phyloP scores from a whole-genome alignment of 2,888 invertebrate species.

The Tyria jacobaeae region DNA sequence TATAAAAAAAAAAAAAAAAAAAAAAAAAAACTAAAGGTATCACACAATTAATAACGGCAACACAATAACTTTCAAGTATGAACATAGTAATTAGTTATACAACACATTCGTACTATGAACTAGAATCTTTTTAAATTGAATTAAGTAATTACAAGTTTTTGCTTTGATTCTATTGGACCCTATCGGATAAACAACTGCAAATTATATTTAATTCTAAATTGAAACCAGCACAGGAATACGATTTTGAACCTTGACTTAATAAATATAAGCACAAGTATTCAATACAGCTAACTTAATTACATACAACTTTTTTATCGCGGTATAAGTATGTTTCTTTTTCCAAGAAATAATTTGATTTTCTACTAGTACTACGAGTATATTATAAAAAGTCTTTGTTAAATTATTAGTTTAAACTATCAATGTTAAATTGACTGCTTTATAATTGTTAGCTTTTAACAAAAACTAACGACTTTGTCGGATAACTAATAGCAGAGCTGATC shows the following conservation, averaged over 20 bases:
- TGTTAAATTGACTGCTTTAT: constrained; percentile 1
- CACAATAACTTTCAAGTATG: neutral
- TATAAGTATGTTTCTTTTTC: constrained; percentile 26
- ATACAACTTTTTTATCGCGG: constrained; percentile 25
- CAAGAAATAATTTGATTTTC: constrained; percentile 36
- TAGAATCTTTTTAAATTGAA: constrained; percentile 38
- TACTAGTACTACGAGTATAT: constrained; percentile 1
- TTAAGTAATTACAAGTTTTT: constrained; percentile 51
- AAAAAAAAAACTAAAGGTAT: no score
- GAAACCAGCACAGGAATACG: constrained; percentile 12
- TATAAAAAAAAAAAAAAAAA: no score
- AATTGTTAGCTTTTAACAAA: neutral
- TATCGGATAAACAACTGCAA: constrained; percentile 18
- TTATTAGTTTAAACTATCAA: constrained; percentile 21
- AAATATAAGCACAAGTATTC: constrained; percentile 15
- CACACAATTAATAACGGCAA: no score
- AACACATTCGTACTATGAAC: neutral
- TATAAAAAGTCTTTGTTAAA: constrained; percentile 31
- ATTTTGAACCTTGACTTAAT: constrained; percentile 2
- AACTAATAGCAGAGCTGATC: neutral
- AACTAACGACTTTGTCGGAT: neutral
- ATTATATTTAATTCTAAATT: constrained; percentile 38
- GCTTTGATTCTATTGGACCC: constrained; percentile 17
- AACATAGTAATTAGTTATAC: neutral
- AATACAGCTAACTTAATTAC: neutral